Base-by-base conservation (phyloP, 2,113 vertebrate species). In the Peucedramus taeniatus region DNA sequence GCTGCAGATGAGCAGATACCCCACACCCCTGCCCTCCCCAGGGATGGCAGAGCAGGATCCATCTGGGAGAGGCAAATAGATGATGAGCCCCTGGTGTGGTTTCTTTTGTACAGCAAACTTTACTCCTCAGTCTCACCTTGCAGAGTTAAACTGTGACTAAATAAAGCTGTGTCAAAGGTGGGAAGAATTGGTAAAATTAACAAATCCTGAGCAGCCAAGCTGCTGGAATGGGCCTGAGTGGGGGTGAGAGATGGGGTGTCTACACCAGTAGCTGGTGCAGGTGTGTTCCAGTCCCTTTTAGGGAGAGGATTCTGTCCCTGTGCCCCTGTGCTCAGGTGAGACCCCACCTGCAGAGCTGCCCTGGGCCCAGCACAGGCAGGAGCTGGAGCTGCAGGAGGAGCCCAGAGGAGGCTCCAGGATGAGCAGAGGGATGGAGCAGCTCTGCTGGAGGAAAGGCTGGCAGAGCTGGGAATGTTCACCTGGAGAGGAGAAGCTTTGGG, bases 41-140 rank as follows among this genome's bases (percentile, higher is more conserved):
- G 0, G 1, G 59, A 3, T 15, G 54, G 47, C 76, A 45, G 4
- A 71, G 5, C 44, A 15, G 28, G 17, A 0, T 49, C 35, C 35
- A n/a, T 33, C 59, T 27, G 8, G 5, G 70, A 54, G 59, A 23
- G 54, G n/a, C 63, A 76, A 79, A 80, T 1, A 45, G 59, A 33
- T 42, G 65, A 30, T 0, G 3, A 84, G n/a, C 42, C 7, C n/a
- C 56, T 37, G 11, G 9, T 27, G 30, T 8, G 30, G 19, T 45
- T 80, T 30, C 50, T 40, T 33, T 10, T 50, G 57, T 19, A 9
- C 24, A 39, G 61, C 57, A 66, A 16, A 26, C 51, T 54, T 37
- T 17, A 47, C 71, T 69, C n/a, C 63, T 75, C 2, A 1, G 28
- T 56, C 50, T 51, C 35, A 13, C 33, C 83, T 88, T 1, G 0